phyloP scores from a whole-genome alignment of 2,797 vertebrate genomes.

The Malurus splendens region DNA sequence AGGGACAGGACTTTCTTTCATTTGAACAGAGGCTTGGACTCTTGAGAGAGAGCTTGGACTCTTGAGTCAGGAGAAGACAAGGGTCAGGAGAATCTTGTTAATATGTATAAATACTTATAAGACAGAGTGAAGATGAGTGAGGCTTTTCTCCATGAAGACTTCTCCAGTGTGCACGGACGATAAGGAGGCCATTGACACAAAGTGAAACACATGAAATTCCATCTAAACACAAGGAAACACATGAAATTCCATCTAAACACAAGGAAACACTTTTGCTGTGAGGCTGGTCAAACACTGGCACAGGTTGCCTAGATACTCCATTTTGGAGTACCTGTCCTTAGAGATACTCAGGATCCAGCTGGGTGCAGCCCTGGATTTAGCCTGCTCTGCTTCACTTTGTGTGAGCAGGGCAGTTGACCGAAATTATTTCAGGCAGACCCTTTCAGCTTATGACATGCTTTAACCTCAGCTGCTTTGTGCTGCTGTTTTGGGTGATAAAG shows the following conservation, averaged over 20 bases:
- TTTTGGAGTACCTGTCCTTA: not conserved
- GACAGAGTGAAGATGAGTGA: not conserved
- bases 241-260: not conserved
- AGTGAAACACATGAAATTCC: not conserved
- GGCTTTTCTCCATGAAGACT: not conserved
- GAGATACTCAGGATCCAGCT: not conserved
- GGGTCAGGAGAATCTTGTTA: not conserved
- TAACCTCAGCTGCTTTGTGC: not conserved
- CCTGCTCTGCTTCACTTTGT: not conserved
- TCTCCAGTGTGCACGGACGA: not conserved
- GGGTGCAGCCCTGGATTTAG: not conserved
- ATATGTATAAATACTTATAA: not conserved
- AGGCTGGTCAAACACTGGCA: not conserved
- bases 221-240: not conserved
- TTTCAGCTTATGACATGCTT: not conserved
- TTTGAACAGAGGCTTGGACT: not conserved
- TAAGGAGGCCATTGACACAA: not conserved
- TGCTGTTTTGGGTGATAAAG: not conserved
- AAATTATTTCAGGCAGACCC: not conserved
- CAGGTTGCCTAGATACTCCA: not conserved
- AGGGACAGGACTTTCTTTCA: not conserved
- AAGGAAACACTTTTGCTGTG: not conserved
- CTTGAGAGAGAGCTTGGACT: not conserved
- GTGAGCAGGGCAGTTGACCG: not conserved
- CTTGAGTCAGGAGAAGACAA: not conserved